A percentile compares a stretch with the other conserved stretches of the same genome.
Evolutionary conservation across 1,140 invertebrate species (phyloP).

Genomic region (Eulimnadia texana): DNA sequence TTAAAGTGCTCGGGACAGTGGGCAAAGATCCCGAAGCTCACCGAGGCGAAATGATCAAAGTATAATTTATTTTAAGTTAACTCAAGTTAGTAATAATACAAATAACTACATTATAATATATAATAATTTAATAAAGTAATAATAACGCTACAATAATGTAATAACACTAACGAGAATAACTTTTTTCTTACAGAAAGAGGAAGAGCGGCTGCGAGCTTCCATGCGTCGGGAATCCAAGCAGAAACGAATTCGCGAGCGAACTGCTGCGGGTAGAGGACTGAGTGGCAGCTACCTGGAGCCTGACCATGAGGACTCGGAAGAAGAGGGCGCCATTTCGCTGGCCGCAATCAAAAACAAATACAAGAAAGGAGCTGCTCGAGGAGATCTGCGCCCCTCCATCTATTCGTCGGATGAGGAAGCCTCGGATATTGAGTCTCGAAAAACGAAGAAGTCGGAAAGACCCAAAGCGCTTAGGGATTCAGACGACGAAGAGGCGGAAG

Average conservation of each 20-base stretch:
- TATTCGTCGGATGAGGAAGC: conserved; percentile 85
- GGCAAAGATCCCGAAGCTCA: conserved; percentile 87
- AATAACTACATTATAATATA: conserved; percentile 14
- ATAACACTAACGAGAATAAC: neutral
- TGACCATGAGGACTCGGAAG: conserved; percentile 58
- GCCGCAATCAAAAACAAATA: conserved; percentile 90
- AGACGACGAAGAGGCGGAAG: conserved; percentile 41
- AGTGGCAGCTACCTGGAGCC: conserved; percentile 45
- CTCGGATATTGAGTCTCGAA: conserved; percentile 63
- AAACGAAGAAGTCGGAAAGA: conserved; percentile 57
- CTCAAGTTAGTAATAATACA: neutral
- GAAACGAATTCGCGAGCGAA: conserved; percentile 41
- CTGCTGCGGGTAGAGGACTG: conserved; percentile 38
- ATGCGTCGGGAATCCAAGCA: conserved; percentile 54
- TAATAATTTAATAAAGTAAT: neutral
- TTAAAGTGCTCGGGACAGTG: conserved; percentile 89
- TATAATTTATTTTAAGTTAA: conserved; percentile 25
- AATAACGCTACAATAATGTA: neutral
- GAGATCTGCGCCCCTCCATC: conserved; percentile 44
- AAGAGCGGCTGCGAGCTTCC: conserved; percentile 75
- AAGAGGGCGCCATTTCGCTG: conserved; percentile 78
- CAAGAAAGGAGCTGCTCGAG: conserved; percentile 46
- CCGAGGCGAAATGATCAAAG: conserved; percentile 76
- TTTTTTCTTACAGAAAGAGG: conserved; percentile 59
- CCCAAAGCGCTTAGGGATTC: conserved; percentile 69